These are phyloP conservation scores for Trachelus troglodyta DNA, from an alignment of 2,888 invertebrate genomes.

Conservation along the genomic window DNA sequence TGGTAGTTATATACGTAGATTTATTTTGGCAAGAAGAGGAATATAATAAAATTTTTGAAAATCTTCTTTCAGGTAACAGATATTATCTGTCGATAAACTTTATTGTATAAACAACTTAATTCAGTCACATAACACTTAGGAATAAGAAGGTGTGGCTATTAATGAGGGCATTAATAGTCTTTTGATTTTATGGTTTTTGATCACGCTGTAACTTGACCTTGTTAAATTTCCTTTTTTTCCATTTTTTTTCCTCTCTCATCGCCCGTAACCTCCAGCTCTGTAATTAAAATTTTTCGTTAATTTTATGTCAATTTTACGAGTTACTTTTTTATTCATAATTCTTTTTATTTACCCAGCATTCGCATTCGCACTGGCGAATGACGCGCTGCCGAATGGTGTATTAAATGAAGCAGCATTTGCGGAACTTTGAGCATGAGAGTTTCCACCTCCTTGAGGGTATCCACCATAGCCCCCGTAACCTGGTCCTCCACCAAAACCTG, in stretches of 20 bases:
- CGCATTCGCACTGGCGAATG: slow-evolving; percentile 34
- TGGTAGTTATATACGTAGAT: background rate
- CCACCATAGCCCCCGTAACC: slow-evolving; percentile 39
- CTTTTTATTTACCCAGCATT: slow-evolving; percentile 33
- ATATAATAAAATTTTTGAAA: background rate
- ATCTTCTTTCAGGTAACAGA: background rate
- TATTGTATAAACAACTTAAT: background rate
- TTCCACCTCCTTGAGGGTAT: slow-evolving; percentile 45
- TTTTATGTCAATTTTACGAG: background rate
- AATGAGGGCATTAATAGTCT: background rate
- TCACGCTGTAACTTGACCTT: background rate
- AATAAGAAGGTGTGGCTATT: background rate
- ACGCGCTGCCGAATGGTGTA: slow-evolving; percentile 40
- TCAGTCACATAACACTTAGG: background rate
- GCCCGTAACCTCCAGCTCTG: background rate
- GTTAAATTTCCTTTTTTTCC: background rate
- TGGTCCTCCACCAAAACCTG: slow-evolving; percentile 23
- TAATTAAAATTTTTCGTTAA: background rate
- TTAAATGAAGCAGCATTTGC: slow-evolving; percentile 38
- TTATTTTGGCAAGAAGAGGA: background rate
- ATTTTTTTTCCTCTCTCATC: background rate
- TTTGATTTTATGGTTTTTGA: background rate
- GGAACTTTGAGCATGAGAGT: slow-evolving; percentile 23
- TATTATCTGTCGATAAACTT: background rate
- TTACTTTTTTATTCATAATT: background rate